These are phyloP conservation scores for Solen grandis DNA, from an alignment of 1,140 invertebrate species.

Conservation along the genomic window DNA sequence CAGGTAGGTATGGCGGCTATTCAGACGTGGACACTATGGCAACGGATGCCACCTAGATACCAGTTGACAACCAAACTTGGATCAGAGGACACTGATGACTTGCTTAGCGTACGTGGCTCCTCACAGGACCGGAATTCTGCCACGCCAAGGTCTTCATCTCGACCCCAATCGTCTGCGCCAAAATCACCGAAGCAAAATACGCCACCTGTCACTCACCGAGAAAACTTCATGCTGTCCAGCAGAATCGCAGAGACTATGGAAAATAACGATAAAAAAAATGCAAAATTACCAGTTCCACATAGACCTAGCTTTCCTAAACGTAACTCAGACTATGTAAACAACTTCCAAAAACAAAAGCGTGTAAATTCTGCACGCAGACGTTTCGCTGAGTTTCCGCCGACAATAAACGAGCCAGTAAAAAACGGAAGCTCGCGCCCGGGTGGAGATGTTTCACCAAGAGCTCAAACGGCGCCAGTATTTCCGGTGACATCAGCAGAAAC, in stretches of 20 bases:
- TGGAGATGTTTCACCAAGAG: slow-evolving; percentile 22
- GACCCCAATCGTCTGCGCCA: not conserved
- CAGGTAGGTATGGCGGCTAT: slow-evolving; percentile 63
- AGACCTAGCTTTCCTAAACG: slow-evolving; percentile 59
- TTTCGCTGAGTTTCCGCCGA: slow-evolving; percentile 43
- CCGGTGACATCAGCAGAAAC: slow-evolving; percentile 32
- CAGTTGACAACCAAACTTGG: slow-evolving; percentile 61
- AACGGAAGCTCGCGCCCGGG: too few relatives aligned
- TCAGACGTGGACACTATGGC: slow-evolving; percentile 69
- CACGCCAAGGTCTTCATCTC: not conserved
- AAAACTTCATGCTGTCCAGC: slow-evolving; percentile 35
- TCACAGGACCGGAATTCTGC: slow-evolving; percentile 2
- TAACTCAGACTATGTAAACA: slow-evolving; percentile 63
- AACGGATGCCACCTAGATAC: slow-evolving; percentile 67
- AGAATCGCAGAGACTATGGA: not conserved
- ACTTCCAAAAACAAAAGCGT: slow-evolving; percentile 61
- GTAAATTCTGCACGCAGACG: slow-evolving; percentile 64
- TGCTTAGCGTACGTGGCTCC: not conserved
- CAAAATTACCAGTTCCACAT: not conserved
- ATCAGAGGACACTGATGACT: slow-evolving; percentile 42
- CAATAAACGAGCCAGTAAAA: not conserved
- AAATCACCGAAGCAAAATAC: slow-evolving; percentile 1
- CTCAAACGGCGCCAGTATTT: slow-evolving; percentile 50
- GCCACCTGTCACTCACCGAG: not conserved
- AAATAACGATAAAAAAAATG: not conserved